Conservation (phyloP, 2,797 vertebrate species). For the Acomys russatus region DNA sequence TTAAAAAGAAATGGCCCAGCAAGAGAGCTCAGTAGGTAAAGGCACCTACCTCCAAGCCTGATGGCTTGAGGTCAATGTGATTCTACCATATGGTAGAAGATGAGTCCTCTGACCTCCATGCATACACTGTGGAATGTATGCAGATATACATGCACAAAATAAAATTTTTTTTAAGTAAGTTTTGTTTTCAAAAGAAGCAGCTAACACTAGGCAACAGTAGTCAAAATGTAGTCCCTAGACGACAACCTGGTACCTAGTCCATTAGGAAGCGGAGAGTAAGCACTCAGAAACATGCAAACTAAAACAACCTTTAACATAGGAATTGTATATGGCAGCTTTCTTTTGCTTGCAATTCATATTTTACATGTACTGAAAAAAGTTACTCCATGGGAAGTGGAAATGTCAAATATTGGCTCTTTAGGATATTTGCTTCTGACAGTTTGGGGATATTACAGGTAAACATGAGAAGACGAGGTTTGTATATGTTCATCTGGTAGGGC, state of each 20-base stretch:
- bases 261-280: not conserved
- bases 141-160: not conserved
- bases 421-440: not conserved
- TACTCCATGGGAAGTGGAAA: not conserved
- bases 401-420: not conserved
- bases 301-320: not conserved
- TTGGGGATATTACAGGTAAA: not conserved
- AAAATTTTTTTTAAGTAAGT: not conserved
- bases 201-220: not conserved
- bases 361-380: constrained; percentile 54
- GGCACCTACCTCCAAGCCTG: not conserved
- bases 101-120: not conserved
- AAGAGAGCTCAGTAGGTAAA: not conserved
- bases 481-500: not conserved
- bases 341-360: constrained; percentile 36
- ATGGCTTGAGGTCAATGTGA: not conserved
- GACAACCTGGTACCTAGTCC: not conserved
- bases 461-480: not conserved
- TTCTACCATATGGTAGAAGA: not conserved
- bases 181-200: constrained; percentile 11
- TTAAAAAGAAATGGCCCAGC: not conserved
- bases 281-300: not conserved
- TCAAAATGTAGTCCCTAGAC: not conserved
- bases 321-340: constrained; percentile 7
- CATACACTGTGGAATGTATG: not conserved